phyloP scores from a whole-genome alignment of 2,888 invertebrate species.

The Scotopteryx bipunctaria region DNA sequence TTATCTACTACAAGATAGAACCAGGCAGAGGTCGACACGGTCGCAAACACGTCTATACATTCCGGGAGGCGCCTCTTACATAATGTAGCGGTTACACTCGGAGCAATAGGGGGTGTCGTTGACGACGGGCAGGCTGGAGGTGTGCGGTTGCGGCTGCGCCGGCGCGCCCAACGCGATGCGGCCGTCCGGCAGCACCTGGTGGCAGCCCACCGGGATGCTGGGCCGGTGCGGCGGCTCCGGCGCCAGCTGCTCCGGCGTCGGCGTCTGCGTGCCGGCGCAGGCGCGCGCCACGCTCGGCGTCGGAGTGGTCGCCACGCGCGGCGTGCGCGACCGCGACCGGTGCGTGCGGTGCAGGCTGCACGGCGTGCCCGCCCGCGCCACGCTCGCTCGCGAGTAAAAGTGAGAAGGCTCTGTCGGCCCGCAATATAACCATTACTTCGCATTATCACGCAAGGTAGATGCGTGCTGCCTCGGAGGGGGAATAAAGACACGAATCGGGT shows the following conservation, averaged over 20 bases:
- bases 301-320: conserved; percentile 73
- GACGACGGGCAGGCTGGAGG: conserved; percentile 71
- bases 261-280: conserved; percentile 74
- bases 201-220: conserved; percentile 82
- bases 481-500: conserved; percentile 35
- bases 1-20: conserved; percentile 61
- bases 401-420: conserved; percentile 80
- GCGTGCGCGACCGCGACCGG: conserved; percentile 72
- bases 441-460: conserved; percentile 46
- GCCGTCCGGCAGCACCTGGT: conserved; percentile 77
- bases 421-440: conserved; percentile 59
- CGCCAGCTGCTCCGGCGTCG: conserved; percentile 51
- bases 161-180: conserved; percentile 75
- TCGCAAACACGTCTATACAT: conserved; percentile 80
- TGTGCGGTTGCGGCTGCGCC: conserved; percentile 53
- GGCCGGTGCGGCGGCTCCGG: conserved; percentile 70
- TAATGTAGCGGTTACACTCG: conserved; percentile 93
- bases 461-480: conserved; percentile 44
- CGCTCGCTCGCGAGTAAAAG: conserved; percentile 91
- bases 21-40: conserved; percentile 80
- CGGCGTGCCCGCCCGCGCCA: conserved; percentile 87
- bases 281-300: conserved; percentile 61
- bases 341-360: conserved; percentile 82
- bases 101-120: conserved; percentile 88
- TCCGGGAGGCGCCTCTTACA: conserved; percentile 87